Evolutionary conservation across 2,888 invertebrate genomes (phyloP).

Genomic region (Octodonta nipae): DNA sequence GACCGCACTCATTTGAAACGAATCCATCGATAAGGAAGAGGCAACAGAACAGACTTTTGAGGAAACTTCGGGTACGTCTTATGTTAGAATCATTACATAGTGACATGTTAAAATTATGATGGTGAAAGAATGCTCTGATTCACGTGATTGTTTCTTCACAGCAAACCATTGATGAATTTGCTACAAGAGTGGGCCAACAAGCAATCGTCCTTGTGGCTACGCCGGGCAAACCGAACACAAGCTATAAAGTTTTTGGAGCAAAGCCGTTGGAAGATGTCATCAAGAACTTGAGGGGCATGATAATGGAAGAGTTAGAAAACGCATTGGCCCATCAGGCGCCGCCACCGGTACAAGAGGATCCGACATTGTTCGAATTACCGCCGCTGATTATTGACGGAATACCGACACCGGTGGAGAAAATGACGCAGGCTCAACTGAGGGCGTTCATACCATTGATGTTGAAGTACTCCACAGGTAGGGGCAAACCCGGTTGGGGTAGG

Average conservation of each 20-base stretch:
- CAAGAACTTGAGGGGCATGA: constrained; percentile 74
- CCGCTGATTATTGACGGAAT: constrained; percentile 94
- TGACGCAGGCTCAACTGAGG: constrained; percentile 93
- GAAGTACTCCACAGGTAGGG: constrained; percentile 91
- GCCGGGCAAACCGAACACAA: constrained; percentile 89
- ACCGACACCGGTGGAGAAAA: constrained; percentile 95
- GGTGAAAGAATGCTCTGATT: constrained; percentile 6
- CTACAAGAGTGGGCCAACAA: constrained; percentile 91
- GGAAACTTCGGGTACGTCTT: constrained; percentile 64
- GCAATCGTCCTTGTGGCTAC: constrained; percentile 92
- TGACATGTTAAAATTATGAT: constrained; percentile 3
- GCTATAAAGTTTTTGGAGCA: constrained; percentile 92
- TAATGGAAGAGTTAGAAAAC: constrained; percentile 89
- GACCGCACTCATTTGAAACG: constrained; percentile 92
- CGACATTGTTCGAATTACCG: constrained; percentile 86
- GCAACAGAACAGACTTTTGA: constrained; percentile 82
- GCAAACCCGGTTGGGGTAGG: constrained; percentile 95
- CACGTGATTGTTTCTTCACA: constrained; percentile 30
- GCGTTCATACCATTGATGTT: constrained; percentile 96
- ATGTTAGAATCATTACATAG: too few relatives aligned
- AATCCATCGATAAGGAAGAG: constrained; percentile 92
- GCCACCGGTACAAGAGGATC: constrained; percentile 74
- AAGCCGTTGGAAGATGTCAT: constrained; percentile 94
- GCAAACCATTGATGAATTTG: constrained; percentile 94
- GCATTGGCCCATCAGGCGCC: constrained; percentile 88